Base-by-base conservation (phyloP, 2,113 vertebrate species). In the Sclerurus mexicanus region DNA sequence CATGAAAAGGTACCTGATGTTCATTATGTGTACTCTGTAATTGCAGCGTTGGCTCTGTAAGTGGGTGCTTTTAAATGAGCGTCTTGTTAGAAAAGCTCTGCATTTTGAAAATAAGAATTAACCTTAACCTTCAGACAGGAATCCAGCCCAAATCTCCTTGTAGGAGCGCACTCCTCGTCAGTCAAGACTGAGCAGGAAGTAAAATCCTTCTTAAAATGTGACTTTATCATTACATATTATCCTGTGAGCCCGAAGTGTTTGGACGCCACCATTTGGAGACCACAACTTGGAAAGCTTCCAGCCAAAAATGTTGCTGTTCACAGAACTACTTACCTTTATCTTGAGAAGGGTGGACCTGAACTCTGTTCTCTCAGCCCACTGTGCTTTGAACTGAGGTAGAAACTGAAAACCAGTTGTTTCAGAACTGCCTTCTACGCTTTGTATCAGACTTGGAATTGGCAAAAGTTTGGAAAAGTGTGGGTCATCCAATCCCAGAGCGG, bases 1-100 rank as follows among this genome's bases (percentile, higher is more conserved):
- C 42, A 92, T 98, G 69, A 50, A 67, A 67, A 98, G 97, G 97
- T 98, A 95, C 47, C 13, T 85, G 49, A 74, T 2, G 1, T 59
- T 85, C 14, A 40, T n/a, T 77, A 9, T 46, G 33, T 42, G 31
- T 31, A 37, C 33, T 64, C 55, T 63, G 21, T 62, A 55, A 73
- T 15, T 62, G 13, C 53, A 76, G 62, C 53, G 46, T 44, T 55
- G 28, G 22, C 19, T 89, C 16, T 64, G 21, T 39, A 42, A 91
- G 33, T 28, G 27, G 59, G 35, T 3, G 4, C 44, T 81, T 92
- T 90, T 24, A 84, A 93, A 73, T 42, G 0, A 69, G 20, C 50
- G 37, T 64, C 53, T 77, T 49, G 16, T 53, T 64, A 58, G 10
- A 44, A 67, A 53, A 83, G 37, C 37, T 91, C 60, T 68, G 59